Percentiles rank a stretch among this genome's conserved stretches.
These are phyloP conservation scores for Cichlasoma orientale DNA, from an alignment of 2,797 vertebrate species.

Conservation along the genomic window DNA sequence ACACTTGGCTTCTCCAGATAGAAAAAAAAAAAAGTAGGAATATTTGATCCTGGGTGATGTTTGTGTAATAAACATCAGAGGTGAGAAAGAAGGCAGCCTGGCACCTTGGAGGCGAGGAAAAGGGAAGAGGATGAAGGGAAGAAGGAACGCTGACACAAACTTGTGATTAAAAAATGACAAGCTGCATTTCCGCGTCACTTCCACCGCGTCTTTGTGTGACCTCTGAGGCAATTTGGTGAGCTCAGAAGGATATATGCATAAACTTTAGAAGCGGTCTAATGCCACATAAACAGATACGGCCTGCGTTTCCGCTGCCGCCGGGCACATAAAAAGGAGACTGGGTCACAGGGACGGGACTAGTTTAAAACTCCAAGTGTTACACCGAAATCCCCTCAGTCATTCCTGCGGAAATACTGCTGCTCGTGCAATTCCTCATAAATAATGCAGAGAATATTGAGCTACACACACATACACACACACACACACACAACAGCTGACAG, in stretches of 20 bases:
- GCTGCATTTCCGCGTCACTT: constrained; percentile 29
- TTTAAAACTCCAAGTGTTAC: constrained; percentile 19
- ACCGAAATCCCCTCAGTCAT: constrained; percentile 26
- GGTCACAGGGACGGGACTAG: constrained; percentile 48
- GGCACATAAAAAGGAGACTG: constrained; percentile 43
- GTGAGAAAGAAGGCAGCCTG: constrained; percentile 51
- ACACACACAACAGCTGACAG: background rate
- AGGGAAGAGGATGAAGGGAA: constrained; percentile 4
- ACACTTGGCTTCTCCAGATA: constrained; percentile 65
- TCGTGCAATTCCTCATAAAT: constrained; percentile 55
- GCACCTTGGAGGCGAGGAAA: constrained; percentile 33
- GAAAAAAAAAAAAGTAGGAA: constrained; percentile 19
- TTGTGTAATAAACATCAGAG: constrained; percentile 72
- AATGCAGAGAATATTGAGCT: constrained; percentile 57
- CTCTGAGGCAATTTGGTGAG: constrained; percentile 21
- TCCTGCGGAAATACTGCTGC: constrained; percentile 19
- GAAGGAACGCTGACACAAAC: constrained; percentile 25
- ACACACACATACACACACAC: background rate
- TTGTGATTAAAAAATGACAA: constrained; percentile 41
- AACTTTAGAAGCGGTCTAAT: constrained; percentile 27
- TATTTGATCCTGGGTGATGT: constrained; percentile 72
- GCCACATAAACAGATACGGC: constrained; percentile 43
- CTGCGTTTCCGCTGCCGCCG: constrained; percentile 18
- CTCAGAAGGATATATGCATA: background rate
- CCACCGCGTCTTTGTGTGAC: constrained; percentile 13